Evolutionary conservation across 2,797 vertebrate genomes (phyloP), one percentile per base, ranked within the genome.

Genomic region (Amblyopsis hoosieri): DNA sequence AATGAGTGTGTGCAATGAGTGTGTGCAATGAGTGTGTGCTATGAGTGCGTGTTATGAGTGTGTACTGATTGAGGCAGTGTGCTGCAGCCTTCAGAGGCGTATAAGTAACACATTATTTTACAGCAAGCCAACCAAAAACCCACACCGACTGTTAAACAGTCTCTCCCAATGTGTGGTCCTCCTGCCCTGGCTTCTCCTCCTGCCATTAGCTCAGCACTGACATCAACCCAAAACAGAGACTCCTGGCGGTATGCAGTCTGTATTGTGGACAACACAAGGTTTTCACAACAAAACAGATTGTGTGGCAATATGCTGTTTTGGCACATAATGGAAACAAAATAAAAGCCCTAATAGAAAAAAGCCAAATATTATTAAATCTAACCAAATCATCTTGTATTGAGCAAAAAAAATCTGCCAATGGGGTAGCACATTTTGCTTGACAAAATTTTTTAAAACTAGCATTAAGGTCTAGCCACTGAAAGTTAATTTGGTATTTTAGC

Each of bases 81-180:
- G 7, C 81, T 75, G 82, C 78, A 67, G 61, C 54, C 55, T 67
- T 80, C 75, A 17, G 0, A 80, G 73, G 74, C 84, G 78, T 78
- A 79, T 80, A 77, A 23, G 19, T 23, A 72, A 71, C 85, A 84
- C 82, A 81, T 78, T 78, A 81, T 87, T 83, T 85, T 89, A 76
- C 85, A 87, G 88, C 86, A 83, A 76, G 48, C 57, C 67, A 73
- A 65, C 78, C 56, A 73, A 62, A 79, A 68, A 82, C 63, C 68
- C 75, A 75, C 62, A 64, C 15, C 9, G 68, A 56, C 42, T 82
- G 76, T 79, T 77, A 82, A 82, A 85, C 77, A 78, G 71, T 74
- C 75, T 66, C 23, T 82, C 80, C 72, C 4, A 48, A 81, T 87
- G 87, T 87, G 87, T 88, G 85, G 85, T 89, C 87, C 78, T 64